Base-by-base conservation (phyloP, 2,113 vertebrate species). In the Rhineura floridana region DNA sequence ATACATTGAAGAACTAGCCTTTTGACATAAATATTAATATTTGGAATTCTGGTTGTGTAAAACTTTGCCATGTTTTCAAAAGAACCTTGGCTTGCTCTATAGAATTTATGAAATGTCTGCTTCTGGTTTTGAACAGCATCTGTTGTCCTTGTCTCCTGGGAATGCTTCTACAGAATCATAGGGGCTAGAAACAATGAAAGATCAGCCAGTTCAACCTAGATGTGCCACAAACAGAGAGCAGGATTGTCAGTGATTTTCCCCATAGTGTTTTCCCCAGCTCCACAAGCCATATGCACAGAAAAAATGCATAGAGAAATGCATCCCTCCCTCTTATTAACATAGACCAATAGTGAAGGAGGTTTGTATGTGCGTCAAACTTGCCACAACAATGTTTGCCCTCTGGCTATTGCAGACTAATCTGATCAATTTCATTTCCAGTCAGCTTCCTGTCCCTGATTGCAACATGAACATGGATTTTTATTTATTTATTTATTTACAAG, bases 1-100 rank as follows among this genome's bases (percentile, higher is more conserved):
- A 90, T 86, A 89, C n/a, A 79, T 10, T 33, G 1, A 83, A 83
- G 13, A 65, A 46, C 59, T 77, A 76, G 70, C 59, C 4, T 76
- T 69, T 81, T 82, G 82, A 82, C 59, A 73, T 76, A 76, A 81
- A 82, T 59, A 87, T 90, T 25, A 91, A 39, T n/a, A 30, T 55
- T 81, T 88, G 75, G 90, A 94, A 84, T 85, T 79, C 73, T 90
- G 25, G 88, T 48, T 75, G 36, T 69, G 15, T 77, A 90, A 59
- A 88, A 55, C 17, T 88, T n/a, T 1, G 52, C 17, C 0, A 3
- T 3, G 1, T 52, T 69, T n/a, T n/a, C n/a, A 62, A 42, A 1
- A 25, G 12, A 88, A 52, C 0, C 0, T 0, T 9, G 30, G 4
- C 80, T 30, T 39, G 55, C 50, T 90, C 72, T 82, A 13, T 10